A percentile compares a stretch with the other conserved stretches of the same genome.
Evolutionary conservation across 2,797 vertebrate genomes (phyloP).

Genomic region (Peromyscus melanophrys): DNA sequence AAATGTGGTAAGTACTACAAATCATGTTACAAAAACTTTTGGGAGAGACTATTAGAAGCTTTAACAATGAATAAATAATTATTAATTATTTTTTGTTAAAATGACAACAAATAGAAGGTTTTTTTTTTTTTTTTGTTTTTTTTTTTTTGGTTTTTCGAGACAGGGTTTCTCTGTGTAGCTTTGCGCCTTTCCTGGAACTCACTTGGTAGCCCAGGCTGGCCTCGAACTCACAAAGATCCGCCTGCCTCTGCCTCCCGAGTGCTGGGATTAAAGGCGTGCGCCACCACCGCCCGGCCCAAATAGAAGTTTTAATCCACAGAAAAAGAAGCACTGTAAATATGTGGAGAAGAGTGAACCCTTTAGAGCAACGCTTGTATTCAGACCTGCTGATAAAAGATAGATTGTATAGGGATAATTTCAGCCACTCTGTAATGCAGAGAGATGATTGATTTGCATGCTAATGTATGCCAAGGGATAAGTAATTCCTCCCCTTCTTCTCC

Average conservation of each 20-base stretch:
- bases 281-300: too few species aligned
- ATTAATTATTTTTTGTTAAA: conserved; percentile 70
- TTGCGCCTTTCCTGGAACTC: too few species aligned
- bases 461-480: conserved; percentile 60
- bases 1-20: not conserved
- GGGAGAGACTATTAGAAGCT: not conserved
- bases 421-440: conserved; percentile 41
- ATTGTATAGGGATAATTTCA: conserved; percentile 67
- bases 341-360: conserved; percentile 54
- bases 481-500: conserved; percentile 63
- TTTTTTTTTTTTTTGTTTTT: too few species aligned
- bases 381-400: conserved; percentile 59
- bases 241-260: too few species aligned
- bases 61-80: conserved; percentile 52
- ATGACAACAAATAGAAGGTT: conserved; percentile 7
- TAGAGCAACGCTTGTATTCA: conserved; percentile 48
- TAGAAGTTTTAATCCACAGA: conserved; percentile 58
- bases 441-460: conserved; percentile 61
- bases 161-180: too few species aligned
- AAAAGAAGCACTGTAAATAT: conserved; percentile 32
- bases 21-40: conserved; percentile 35
- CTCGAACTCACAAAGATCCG: too few species aligned
- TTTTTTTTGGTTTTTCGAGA: too few species aligned
- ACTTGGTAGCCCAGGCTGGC: too few species aligned
- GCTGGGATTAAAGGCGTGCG: too few species aligned